These are phyloP conservation scores for Drosophila repleta DNA, from an alignment of 1,140 invertebrate genomes.

Conservation along the genomic window DNA sequence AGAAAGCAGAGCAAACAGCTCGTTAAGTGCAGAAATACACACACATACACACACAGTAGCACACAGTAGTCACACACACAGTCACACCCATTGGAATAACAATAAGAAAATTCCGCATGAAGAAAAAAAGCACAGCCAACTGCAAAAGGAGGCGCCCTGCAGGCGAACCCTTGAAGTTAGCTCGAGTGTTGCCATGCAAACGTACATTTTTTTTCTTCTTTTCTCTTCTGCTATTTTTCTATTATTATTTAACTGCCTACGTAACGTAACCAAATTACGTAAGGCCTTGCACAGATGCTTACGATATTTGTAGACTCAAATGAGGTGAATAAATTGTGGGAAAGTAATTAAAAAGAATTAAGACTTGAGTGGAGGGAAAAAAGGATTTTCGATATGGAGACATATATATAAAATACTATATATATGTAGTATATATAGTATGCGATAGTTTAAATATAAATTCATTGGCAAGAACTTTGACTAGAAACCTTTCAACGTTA, in stretches of 20 bases:
- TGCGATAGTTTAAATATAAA: background rate
- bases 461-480: background rate
- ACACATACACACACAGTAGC: conserved; percentile 11
- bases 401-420: background rate
- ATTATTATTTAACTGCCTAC: conserved; percentile 39
- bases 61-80: conserved; percentile 5
- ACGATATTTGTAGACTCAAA: conserved; percentile 17
- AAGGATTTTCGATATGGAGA: too few species aligned
- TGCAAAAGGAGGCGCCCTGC: conserved; percentile 13
- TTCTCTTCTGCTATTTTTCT: background rate
- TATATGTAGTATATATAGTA: too few species aligned
- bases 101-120: conserved; percentile 41
- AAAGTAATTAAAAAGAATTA: conserved; percentile 3
- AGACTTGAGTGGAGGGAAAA: background rate
- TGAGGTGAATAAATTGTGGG: conserved; percentile 7
- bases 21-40: conserved; percentile 58
- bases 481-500: background rate
- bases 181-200: conserved; percentile 55
- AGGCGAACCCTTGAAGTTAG: conserved; percentile 29
- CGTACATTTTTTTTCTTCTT: conserved; percentile 13
- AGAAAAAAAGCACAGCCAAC: conserved; percentile 36
- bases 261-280: conserved; percentile 47
- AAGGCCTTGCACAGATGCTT: conserved; percentile 28
- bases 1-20: conserved; percentile 49
- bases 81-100: conserved; percentile 27